These are phyloP conservation scores for Gasterosteus aculeatus DNA, from an alignment of 2,113 vertebrate genomes.

Conservation along the genomic window DNA sequence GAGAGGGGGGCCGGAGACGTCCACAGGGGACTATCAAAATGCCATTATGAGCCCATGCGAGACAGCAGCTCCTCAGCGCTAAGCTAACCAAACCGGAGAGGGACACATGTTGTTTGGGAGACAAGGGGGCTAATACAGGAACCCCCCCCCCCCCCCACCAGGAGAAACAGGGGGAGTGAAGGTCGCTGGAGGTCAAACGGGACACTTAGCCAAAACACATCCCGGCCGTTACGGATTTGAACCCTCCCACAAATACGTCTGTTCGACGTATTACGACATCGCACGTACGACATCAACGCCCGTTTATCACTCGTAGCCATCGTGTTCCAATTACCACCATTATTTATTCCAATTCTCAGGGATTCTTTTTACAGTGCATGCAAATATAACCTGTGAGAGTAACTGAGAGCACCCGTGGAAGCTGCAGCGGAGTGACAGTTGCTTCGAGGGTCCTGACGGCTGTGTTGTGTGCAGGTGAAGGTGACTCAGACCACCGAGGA, in stretches of 20 bases:
- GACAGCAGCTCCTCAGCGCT: conserved; percentile 44
- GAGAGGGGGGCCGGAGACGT: conserved; percentile 45
- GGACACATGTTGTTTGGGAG: conserved; percentile 63
- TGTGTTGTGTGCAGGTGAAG: conserved; percentile 72
- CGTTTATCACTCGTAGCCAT: neutral
- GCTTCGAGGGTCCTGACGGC: neutral
- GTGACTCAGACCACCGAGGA: conserved; percentile 80
- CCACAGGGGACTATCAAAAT: conserved; percentile 67
- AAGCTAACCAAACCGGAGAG: conserved; percentile 48
- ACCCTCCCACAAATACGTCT: neutral
- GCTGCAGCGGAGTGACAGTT: neutral
- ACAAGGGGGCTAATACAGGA: conserved; percentile 65
- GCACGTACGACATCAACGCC: neutral
- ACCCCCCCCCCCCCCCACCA: conserved; percentile 50
- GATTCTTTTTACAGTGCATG: neutral
- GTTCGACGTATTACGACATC: too few relatives aligned
- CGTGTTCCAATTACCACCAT: conserved; percentile 6
- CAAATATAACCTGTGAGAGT: neutral
- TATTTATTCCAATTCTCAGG: conserved; percentile 5
- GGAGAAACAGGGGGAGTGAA: conserved; percentile 49
- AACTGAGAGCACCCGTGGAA: conserved; percentile 18
- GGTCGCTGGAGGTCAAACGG: conserved; percentile 53
- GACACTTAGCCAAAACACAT: conserved; percentile 57
- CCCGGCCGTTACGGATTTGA: neutral
- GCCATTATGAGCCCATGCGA: conserved; percentile 64